phyloP scores from a whole-genome alignment of 2,888 invertebrate genomes.

The Drosophila stalkeri region DNA sequence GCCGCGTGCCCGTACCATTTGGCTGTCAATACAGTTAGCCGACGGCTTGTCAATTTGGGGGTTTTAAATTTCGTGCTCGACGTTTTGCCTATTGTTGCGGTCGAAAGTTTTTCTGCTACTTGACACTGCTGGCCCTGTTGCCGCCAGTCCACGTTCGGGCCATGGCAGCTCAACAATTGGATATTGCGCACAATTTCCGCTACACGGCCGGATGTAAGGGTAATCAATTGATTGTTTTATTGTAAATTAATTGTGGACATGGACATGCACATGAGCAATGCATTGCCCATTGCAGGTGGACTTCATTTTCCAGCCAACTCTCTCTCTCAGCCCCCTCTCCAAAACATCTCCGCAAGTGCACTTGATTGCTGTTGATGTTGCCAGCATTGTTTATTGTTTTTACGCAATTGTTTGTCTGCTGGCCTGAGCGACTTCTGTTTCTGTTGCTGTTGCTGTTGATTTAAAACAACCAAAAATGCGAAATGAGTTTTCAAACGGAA shows the following conservation, averaged over 20 bases:
- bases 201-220: slow-evolving; percentile 74
- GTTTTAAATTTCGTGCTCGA: slow-evolving; percentile 41
- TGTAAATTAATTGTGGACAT: slow-evolving; percentile 80
- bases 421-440: slow-evolving; percentile 59
- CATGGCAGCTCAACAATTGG: slow-evolving; percentile 62
- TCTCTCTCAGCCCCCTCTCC: background rate
- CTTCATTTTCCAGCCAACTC: background rate
- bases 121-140: slow-evolving; percentile 45
- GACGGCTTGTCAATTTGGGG: slow-evolving; percentile 51
- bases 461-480: slow-evolving; percentile 78
- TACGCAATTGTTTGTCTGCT: slow-evolving; percentile 75
- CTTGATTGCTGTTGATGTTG: slow-evolving; percentile 36
- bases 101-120: slow-evolving; percentile 34
- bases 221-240: slow-evolving; percentile 84
- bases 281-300: slow-evolving; percentile 10
- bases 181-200: slow-evolving; percentile 80
- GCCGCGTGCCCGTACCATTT: background rate
- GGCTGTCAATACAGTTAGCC: slow-evolving; percentile 61
- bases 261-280: slow-evolving; percentile 76
- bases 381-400: slow-evolving; percentile 76
- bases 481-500: slow-evolving; percentile 78
- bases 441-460: slow-evolving; percentile 76
- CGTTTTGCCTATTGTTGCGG: slow-evolving; percentile 28
- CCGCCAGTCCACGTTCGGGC: background rate
- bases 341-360: background rate